These are phyloP conservation scores for Melanchra persicariae DNA, from an alignment of 2,888 invertebrate species.

Conservation along the genomic window DNA sequence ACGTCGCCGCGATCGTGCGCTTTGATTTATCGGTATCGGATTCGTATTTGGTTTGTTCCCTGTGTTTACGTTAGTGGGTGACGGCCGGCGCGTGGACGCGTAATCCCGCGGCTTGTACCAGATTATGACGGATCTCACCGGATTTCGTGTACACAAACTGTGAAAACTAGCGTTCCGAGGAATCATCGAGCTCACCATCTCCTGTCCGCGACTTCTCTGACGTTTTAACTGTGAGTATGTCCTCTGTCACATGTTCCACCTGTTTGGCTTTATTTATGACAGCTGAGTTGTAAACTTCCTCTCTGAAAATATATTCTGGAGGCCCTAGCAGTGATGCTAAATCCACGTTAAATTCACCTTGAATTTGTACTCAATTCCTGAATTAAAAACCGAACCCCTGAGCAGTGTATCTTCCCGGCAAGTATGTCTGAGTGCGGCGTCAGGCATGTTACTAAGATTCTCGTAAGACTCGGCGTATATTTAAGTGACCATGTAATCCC, in stretches of 20 bases:
- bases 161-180: slow-evolving; percentile 79
- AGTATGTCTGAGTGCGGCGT: slow-evolving; percentile 8
- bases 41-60: slow-evolving; percentile 85
- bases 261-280: slow-evolving; percentile 49
- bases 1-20: slow-evolving; percentile 89
- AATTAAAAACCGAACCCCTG: background rate
- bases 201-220: slow-evolving; percentile 65
- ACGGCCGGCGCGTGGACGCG: slow-evolving; percentile 85
- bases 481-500: slow-evolving; percentile 62
- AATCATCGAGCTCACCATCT: slow-evolving; percentile 71
- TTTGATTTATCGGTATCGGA: slow-evolving; percentile 91
- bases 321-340: slow-evolving; percentile 5
- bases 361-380: slow-evolving; percentile 2
- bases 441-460: slow-evolving; percentile 41
- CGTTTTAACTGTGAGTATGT: slow-evolving; percentile 79
- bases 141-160: slow-evolving; percentile 85
- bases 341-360: background rate
- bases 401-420: too few species aligned
- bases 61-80: slow-evolving; percentile 90
- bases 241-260: slow-evolving; percentile 55
- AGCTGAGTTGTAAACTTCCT: slow-evolving; percentile 21
- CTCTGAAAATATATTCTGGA: slow-evolving; percentile 10
- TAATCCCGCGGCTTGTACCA: slow-evolving; percentile 88
- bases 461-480: slow-evolving; percentile 44
- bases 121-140: slow-evolving; percentile 89